Conservation (phyloP, 2,888 invertebrate genomes). For the Lamellibrachia columna region DNA sequence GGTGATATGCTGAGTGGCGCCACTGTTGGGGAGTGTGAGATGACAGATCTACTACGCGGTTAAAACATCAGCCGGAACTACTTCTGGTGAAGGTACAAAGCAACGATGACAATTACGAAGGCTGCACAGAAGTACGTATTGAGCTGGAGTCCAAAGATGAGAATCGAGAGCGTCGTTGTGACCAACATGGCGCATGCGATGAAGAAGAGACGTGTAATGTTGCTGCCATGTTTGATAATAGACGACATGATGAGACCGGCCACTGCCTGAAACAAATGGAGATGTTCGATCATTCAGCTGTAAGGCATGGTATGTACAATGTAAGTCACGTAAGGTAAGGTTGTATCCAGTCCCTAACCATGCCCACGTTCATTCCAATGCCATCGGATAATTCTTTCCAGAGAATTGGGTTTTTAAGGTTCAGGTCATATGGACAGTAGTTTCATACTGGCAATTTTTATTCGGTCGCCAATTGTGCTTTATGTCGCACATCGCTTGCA, state of each 20-base stretch:
- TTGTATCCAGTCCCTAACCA: not conserved
- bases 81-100: conserved; percentile 55
- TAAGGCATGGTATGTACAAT: not conserved
- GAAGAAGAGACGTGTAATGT: conserved; percentile 63
- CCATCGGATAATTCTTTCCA: too few species aligned
- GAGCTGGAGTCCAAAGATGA: conserved; percentile 55
- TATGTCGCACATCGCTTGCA: too few species aligned
- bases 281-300: not conserved
- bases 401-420: too few species aligned
- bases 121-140: conserved; percentile 56
- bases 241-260: conserved; percentile 64
- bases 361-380: too few species aligned
- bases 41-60: too few species aligned
- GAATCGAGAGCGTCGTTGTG: conserved; percentile 57
- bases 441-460: too few species aligned
- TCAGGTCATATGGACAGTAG: too few species aligned
- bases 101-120: conserved; percentile 51
- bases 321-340: not conserved
- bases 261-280: conserved; percentile 46
- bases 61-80: not conserved
- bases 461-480: too few species aligned
- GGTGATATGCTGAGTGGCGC: too few species aligned
- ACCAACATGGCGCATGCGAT: conserved; percentile 62
- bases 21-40: too few species aligned
- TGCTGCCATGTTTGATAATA: conserved; percentile 64